A percentile compares a stretch with the other conserved stretches of the same genome.
Evolutionary conservation across 2,797 vertebrate species (phyloP).

Genomic region (Typhlichthys eigenmanni): DNA sequence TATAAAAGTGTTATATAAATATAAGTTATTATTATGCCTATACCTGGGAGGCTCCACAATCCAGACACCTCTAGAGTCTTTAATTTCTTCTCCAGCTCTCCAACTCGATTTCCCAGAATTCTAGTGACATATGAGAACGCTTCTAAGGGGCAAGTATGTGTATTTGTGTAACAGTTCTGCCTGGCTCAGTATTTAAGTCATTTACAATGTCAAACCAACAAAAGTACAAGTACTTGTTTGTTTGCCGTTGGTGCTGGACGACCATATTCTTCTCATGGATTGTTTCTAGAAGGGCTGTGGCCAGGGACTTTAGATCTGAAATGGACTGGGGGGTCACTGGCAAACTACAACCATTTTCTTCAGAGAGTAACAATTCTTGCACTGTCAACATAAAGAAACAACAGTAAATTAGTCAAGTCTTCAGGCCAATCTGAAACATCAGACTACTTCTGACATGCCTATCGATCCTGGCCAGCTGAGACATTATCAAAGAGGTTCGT

Average conservation of each 20-base stretch:
- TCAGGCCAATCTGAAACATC: not conserved
- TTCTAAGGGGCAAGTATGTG: not conserved
- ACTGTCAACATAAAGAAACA: constrained; percentile 50
- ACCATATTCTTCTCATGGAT: constrained; percentile 99
- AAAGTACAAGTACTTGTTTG: constrained; percentile 85
- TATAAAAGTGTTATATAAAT: not conserved
- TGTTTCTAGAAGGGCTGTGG: constrained; percentile 94
- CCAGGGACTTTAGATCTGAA: constrained; percentile 95
- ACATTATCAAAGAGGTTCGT: not conserved
- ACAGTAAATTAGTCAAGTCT: not conserved
- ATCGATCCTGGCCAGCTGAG: not conserved
- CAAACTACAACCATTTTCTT: constrained; percentile 92
- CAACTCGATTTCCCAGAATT: constrained; percentile 93
- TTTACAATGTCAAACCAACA: too few species aligned
- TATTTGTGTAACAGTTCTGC: not conserved
- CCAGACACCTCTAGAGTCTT: constrained; percentile 95
- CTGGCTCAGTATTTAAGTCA: not conserved
- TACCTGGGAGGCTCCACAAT: constrained; percentile 97
- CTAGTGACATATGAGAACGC: constrained; percentile 60
- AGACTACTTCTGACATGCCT: not conserved
- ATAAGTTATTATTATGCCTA: constrained; percentile 11
- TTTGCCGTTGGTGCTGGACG: constrained; percentile 96
- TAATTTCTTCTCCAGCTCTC: constrained; percentile 94
- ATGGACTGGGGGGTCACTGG: constrained; percentile 96
- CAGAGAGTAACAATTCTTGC: constrained; percentile 83